Evolutionary conservation across 1,140 invertebrate species (phyloP).

Genomic region (Cryptotermes secundus): DNA sequence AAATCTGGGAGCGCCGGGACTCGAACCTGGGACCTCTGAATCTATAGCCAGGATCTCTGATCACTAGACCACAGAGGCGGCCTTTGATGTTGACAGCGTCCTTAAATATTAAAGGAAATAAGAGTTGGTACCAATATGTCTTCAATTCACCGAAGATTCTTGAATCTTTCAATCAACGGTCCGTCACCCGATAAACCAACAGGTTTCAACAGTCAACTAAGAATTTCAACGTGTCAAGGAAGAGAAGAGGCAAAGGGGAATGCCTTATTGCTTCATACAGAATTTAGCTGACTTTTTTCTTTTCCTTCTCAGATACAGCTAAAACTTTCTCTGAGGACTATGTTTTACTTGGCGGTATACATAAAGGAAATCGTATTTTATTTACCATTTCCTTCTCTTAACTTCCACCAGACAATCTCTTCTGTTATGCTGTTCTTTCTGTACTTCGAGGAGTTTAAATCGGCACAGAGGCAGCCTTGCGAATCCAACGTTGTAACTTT

Average conservation of each 20-base stretch:
- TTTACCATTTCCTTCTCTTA: conserved; percentile 1
- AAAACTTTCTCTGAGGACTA: background rate
- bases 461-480: no score
- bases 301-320: background rate
- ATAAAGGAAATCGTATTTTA: background rate
- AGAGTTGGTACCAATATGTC: no score
- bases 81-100: no score
- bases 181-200: no score
- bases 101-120: no score
- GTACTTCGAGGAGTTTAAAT: background rate
- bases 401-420: background rate
- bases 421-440: background rate
- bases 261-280: background rate
- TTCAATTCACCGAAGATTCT: no score
- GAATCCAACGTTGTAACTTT: background rate
- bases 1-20: no score
- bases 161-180: no score
- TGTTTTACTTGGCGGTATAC: background rate
- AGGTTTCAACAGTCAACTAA: background rate
- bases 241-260: background rate
- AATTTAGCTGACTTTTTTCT: background rate
- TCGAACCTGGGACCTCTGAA: no score
- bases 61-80: no score
- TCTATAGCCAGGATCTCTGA: no score
- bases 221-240: background rate